Percentiles rank a stretch among this genome's conserved stretches.
phyloP scores from a whole-genome alignment of 2,113 vertebrate species.

The Brienomyrus longianalis region DNA sequence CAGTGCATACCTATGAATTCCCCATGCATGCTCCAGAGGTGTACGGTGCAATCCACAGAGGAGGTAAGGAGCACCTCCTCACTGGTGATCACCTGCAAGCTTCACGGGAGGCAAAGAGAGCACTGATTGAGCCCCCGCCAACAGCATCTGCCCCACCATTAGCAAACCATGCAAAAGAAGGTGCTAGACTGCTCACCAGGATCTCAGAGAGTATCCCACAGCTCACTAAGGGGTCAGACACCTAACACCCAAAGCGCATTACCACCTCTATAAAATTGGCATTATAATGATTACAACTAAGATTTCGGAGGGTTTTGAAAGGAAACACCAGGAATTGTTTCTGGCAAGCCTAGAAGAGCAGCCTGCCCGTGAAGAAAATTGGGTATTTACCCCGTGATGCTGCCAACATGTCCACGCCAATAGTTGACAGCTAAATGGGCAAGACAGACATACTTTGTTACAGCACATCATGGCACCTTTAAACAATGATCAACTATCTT shows the following conservation, averaged over 20 bases:
- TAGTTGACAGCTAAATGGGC: constrained; percentile 39
- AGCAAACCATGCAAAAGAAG: neutral
- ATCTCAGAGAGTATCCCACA: neutral
- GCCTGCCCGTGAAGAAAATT: neutral
- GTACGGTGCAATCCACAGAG: constrained; percentile 52
- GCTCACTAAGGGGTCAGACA: neutral
- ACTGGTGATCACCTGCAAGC: constrained; percentile 58
- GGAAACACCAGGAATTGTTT: neutral
- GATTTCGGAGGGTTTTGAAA: neutral
- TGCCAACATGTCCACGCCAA: constrained; percentile 54
- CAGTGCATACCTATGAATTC: constrained; percentile 52
- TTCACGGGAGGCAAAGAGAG: constrained; percentile 38
- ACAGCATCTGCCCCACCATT: neutral
- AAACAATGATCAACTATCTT: neutral
- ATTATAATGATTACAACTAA: neutral
- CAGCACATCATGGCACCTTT: neutral
- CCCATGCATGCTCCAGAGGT: constrained; percentile 53
- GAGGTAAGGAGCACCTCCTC: constrained; percentile 60
- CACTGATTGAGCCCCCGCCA: neutral
- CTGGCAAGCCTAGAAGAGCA: neutral
- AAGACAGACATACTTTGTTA: neutral
- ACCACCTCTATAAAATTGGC: neutral
- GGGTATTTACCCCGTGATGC: constrained; percentile 56
- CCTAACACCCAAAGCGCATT: neutral
- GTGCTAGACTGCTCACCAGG: neutral